A percentile compares a stretch with the other conserved stretches of the same genome.
Conservation (phyloP, 2,888 invertebrate species). For the Agonopterix heracliana region DNA sequence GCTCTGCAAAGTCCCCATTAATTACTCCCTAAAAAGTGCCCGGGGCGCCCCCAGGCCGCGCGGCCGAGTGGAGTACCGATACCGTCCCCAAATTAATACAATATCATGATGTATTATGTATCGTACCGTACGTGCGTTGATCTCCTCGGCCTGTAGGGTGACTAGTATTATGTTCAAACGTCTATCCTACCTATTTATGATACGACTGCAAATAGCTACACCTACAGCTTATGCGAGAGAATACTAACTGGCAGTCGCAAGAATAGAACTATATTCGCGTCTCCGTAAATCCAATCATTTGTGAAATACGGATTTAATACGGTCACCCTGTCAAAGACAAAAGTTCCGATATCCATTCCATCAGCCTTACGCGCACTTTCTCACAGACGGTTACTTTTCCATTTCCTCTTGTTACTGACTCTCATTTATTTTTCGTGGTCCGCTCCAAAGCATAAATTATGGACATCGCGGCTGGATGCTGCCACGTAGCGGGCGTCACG, state of each 20-base stretch:
- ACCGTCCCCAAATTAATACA: slow-evolving; percentile 23
- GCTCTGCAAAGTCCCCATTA: slow-evolving; percentile 29
- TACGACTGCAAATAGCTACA: too few relatives aligned
- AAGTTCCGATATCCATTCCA: too few relatives aligned
- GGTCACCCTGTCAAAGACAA: background rate
- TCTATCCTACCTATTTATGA: too few relatives aligned
- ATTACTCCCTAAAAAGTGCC: slow-evolving; percentile 36
- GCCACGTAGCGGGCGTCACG: slow-evolving; percentile 38
- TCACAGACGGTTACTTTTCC: slow-evolving; percentile 38
- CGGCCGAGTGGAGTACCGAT: slow-evolving; percentile 6
- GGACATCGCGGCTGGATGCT: slow-evolving; percentile 59
- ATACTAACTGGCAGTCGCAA: too few relatives aligned
- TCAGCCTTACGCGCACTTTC: background rate
- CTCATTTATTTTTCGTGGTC: slow-evolving; percentile 71
- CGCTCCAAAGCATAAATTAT: slow-evolving; percentile 69
- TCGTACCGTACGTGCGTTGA: slow-evolving; percentile 21
- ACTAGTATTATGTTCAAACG: slow-evolving; percentile 14
- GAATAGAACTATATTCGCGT: too few relatives aligned
- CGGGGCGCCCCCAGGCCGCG: slow-evolving; percentile 12
- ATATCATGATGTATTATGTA: slow-evolving; percentile 38
- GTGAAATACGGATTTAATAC: background rate
- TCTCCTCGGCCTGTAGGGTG: slow-evolving; percentile 30
- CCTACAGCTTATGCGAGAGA: too few relatives aligned
- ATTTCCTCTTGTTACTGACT: slow-evolving; percentile 48
- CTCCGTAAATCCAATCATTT: too few relatives aligned